Conservation (phyloP, 2,888 invertebrate species). For the Eupithecia pulchellata region DNA sequence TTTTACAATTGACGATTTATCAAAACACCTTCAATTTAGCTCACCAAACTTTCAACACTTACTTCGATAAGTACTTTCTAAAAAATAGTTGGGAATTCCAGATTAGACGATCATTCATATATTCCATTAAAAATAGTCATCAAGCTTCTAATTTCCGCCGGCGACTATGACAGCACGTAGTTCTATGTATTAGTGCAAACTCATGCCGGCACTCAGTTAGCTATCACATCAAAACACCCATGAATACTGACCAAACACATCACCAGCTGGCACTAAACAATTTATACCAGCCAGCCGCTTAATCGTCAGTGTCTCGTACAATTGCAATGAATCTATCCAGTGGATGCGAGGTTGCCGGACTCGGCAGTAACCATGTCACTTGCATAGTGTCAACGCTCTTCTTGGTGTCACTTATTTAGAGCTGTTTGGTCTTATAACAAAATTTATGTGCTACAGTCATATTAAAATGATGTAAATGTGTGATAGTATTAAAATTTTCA, state of each 20-base stretch:
- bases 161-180: too few relatives aligned
- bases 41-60: too few relatives aligned
- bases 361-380: conserved; percentile 25
- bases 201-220: not conserved
- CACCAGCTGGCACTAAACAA: conserved; percentile 22
- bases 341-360: conserved; percentile 19
- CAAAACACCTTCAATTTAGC: too few relatives aligned
- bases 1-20: too few relatives aligned
- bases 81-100: too few relatives aligned
- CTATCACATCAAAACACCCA: not conserved
- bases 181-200: not conserved
- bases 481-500: too few relatives aligned
- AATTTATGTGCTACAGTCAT: too few relatives aligned
- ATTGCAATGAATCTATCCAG: conserved; percentile 31
- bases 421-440: not conserved
- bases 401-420: not conserved
- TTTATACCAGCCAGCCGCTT: conserved; percentile 16
- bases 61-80: too few relatives aligned
- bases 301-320: conserved; percentile 29
- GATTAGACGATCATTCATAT: too few relatives aligned
- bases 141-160: too few relatives aligned
- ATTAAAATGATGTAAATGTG: too few relatives aligned
- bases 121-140: too few relatives aligned
- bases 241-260: conserved; percentile 8
- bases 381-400: conserved; percentile 19